Conservation (phyloP, 2,797 vertebrate genomes). For the Acrossocheilus fasciatus region DNA sequence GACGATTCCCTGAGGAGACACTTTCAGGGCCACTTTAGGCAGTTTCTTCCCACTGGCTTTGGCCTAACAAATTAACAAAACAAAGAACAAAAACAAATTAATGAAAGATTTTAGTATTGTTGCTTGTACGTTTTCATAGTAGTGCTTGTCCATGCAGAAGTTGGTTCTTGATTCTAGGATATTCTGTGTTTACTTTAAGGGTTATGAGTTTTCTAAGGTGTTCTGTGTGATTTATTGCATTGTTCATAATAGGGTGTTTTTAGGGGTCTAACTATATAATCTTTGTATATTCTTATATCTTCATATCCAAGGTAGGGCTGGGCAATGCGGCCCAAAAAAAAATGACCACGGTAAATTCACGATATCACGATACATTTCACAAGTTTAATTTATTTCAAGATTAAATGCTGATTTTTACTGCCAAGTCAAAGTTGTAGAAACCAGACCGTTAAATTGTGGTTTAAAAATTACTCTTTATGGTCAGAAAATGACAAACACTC, state of each 20-base stretch:
- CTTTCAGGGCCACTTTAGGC: conserved; percentile 89
- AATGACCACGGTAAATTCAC: too few relatives aligned
- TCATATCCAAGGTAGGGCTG: background rate
- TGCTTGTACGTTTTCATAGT: background rate
- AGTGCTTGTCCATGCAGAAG: background rate
- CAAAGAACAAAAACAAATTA: background rate
- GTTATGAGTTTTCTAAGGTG: background rate
- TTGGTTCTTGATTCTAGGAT: background rate
- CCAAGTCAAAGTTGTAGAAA: too few relatives aligned
- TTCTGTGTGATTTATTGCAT: background rate
- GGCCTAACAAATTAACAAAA: conserved; percentile 74
- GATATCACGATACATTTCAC: too few relatives aligned
- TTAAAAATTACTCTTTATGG: too few relatives aligned
- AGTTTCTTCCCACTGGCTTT: conserved; percentile 94
- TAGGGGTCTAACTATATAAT: background rate
- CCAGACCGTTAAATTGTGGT: too few relatives aligned
- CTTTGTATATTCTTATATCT: background rate
- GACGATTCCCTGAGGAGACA: conserved; percentile 90
- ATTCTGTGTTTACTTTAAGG: background rate
- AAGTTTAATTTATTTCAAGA: too few relatives aligned
- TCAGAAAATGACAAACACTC: too few relatives aligned
- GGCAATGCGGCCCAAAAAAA: too few relatives aligned
- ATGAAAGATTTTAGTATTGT: background rate
- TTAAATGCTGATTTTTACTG: too few relatives aligned
- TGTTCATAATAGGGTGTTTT: background rate